A percentile compares a stretch with the other conserved stretches of the same genome.
phyloP scores from a whole-genome alignment of 2,113 vertebrate species.

The Dicerorhinus sumatrensis region DNA sequence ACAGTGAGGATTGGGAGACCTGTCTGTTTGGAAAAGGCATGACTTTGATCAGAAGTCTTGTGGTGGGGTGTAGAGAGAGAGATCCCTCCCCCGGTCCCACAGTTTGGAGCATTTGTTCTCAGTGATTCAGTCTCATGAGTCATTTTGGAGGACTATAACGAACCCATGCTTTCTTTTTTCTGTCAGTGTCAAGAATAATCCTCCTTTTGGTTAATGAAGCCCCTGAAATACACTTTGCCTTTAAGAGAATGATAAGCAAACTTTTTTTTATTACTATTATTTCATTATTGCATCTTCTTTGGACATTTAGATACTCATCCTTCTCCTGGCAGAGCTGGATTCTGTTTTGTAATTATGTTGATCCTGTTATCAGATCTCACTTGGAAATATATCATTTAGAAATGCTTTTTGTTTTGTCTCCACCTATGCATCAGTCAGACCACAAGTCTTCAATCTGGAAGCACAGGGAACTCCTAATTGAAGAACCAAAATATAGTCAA shows the following conservation, averaged over 20 bases:
- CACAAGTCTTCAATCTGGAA: neutral
- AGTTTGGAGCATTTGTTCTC: rapidly evolving
- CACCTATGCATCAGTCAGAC: neutral
- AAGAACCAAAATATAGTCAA: neutral
- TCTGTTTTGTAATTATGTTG: neutral
- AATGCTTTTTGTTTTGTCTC: neutral
- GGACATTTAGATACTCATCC: neutral
- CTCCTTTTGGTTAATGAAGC: neutral
- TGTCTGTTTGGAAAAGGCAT: neutral
- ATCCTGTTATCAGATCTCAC: neutral
- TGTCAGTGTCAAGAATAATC: neutral
- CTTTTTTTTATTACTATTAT: neutral
- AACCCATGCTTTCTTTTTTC: neutral
- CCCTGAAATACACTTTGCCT: neutral
- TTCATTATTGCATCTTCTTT: neutral
- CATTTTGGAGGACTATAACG: neutral
- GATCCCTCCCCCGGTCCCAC: neutral
- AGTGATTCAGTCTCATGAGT: neutral
- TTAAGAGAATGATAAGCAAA: neutral
- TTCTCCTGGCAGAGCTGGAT: neutral
- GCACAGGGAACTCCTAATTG: neutral
- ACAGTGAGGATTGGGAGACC: neutral
- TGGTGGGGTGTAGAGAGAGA: rapidly evolving
- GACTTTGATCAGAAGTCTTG: neutral
- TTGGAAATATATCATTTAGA: neutral